A percentile compares a stretch with the other conserved stretches of the same genome.
phyloP scores from a whole-genome alignment of 2,888 invertebrate genomes.

The Xylota sylvarum region DNA sequence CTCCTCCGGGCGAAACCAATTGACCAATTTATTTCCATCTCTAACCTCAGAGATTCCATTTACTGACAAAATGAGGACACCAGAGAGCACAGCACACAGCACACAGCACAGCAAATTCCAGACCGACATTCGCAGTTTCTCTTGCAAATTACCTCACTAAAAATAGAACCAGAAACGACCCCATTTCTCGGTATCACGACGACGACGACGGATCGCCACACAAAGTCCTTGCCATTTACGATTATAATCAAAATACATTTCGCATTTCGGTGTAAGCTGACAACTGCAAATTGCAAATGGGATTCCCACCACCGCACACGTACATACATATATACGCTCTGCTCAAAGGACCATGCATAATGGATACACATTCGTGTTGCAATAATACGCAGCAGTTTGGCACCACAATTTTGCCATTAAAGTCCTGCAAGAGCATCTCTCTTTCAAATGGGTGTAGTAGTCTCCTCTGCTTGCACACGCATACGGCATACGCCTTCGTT shows the following conservation, averaged over 20 bases:
- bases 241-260: constrained; percentile 53
- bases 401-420: constrained; percentile 44
- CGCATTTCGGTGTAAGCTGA: constrained; percentile 46
- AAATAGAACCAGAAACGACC: constrained; percentile 4
- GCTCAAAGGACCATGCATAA: constrained; percentile 54
- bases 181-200: background rate
- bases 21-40: background rate
- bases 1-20: background rate
- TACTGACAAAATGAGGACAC: background rate
- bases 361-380: constrained; percentile 26
- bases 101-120: background rate
- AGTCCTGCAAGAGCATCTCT: constrained; percentile 39
- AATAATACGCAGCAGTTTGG: constrained; percentile 44
- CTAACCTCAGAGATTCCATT: background rate
- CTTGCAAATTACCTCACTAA: constrained; percentile 2
- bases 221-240: constrained; percentile 30
- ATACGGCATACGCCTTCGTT: constrained; percentile 49
- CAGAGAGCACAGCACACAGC: background rate
- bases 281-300: constrained; percentile 66
- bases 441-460: constrained; percentile 58
- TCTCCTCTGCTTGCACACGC: too few relatives aligned
- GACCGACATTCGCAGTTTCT: background rate
- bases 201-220: background rate
- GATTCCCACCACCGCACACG: constrained; percentile 12
- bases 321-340: background rate